Percentiles rank a stretch among this genome's conserved stretches.
phyloP scores from a whole-genome alignment of 1,140 invertebrate species.

The Harpegnathos saltator region DNA sequence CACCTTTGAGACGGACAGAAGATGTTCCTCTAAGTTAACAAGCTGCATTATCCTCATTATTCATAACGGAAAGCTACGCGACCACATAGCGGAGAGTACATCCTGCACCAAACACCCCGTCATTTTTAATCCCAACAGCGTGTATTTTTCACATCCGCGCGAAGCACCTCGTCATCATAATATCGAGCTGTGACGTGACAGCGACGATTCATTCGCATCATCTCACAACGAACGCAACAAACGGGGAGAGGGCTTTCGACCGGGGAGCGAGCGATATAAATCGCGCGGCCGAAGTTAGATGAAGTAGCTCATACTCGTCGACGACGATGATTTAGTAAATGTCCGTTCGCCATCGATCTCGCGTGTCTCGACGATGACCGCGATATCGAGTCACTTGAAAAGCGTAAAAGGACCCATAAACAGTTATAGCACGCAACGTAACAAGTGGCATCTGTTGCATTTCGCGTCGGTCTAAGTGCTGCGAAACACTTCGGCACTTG shows the following conservation, averaged over 20 bases:
- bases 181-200: not conserved
- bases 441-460: slow-evolving; percentile 82
- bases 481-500: slow-evolving; percentile 76
- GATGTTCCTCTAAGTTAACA: not conserved
- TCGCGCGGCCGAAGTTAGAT: not conserved
- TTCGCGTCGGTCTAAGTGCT: slow-evolving; percentile 72
- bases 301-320: not conserved
- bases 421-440: slow-evolving; percentile 73
- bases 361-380: not conserved
- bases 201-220: not conserved
- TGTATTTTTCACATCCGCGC: not conserved
- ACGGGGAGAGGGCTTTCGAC: not conserved
- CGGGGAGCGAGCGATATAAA: not conserved
- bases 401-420: slow-evolving; percentile 27
- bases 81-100: not conserved
- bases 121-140: slow-evolving; percentile 24
- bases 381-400: not conserved
- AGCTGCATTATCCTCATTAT: not conserved
- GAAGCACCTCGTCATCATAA: slow-evolving; percentile 5
- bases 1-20: no score
- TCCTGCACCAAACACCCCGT: not conserved
- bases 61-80: not conserved
- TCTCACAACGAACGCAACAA: not conserved
- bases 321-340: not conserved
- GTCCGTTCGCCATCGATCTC: slow-evolving; percentile 15